Percentiles rank a stretch among this genome's conserved stretches.
These are phyloP conservation scores for Myiozetetes cayanensis DNA, from an alignment of 2,113 vertebrate genomes.

Conservation along the genomic window DNA sequence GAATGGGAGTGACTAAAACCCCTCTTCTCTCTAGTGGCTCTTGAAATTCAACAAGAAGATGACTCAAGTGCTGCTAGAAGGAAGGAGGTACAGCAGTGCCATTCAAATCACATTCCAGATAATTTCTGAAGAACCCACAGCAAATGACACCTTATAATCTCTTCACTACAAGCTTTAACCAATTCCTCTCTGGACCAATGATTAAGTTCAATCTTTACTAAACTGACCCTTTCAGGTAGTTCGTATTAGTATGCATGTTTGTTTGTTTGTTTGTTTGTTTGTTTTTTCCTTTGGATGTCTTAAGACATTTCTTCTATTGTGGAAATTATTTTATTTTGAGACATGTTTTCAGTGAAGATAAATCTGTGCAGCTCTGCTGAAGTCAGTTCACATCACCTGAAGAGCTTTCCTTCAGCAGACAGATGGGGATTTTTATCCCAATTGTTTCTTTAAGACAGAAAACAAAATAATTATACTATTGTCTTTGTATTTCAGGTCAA, in stretches of 20 bases:
- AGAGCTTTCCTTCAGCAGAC: not conserved
- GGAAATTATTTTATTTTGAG: not conserved
- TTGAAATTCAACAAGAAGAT: conserved; percentile 55
- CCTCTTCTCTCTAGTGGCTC: conserved; percentile 6
- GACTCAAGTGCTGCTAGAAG: conserved; percentile 39
- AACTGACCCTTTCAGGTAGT: not conserved
- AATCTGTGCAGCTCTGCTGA: not conserved
- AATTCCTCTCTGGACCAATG: conserved; percentile 17
- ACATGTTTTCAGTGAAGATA: not conserved
- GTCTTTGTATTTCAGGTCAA: not conserved
- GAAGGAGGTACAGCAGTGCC: not conserved
- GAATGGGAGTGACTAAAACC: not conserved
- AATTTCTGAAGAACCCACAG: conserved; percentile 48
- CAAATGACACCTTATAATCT: conserved; percentile 54
- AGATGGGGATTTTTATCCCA: not conserved
- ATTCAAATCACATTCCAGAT: conserved; percentile 33
- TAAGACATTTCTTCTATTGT: not conserved
- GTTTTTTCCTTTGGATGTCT: not conserved
- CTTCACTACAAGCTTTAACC: conserved; percentile 51
- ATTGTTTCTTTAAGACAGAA: not conserved
- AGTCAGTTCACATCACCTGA: not conserved
- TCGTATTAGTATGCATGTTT: not conserved
- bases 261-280: no score
- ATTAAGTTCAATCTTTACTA: conserved; percentile 29
- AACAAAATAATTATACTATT: not conserved